These are phyloP conservation scores for Herpailurus yagouaroundi DNA, from an alignment of 2,113 vertebrate species.

Conservation along the genomic window DNA sequence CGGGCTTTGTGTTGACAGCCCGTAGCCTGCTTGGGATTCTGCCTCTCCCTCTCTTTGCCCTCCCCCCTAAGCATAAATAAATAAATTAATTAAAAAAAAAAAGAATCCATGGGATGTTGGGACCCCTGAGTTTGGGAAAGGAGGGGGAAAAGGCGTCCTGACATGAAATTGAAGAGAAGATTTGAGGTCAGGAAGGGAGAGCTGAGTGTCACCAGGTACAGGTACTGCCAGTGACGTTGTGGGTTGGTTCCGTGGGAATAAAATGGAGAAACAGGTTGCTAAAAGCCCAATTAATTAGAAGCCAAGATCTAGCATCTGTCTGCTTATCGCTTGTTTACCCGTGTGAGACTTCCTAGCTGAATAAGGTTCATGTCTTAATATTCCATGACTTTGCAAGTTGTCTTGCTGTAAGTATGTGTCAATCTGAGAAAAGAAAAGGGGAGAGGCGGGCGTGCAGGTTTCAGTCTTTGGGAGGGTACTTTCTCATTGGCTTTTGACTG, in stretches of 20 bases:
- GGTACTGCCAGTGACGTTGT: neutral
- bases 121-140: neutral
- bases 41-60: too few relatives aligned
- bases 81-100: too few relatives aligned
- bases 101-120: neutral
- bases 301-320: neutral
- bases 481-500: neutral
- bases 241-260: neutral
- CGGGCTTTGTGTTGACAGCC: too few relatives aligned
- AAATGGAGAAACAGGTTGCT: neutral
- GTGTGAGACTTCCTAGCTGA: neutral
- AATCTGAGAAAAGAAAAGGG: neutral
- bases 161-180: constrained; percentile 10
- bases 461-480: neutral
- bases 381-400: neutral
- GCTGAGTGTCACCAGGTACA: neutral
- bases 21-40: too few relatives aligned
- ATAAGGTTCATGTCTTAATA: neutral
- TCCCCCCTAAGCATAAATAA: too few relatives aligned
- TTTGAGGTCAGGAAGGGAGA: neutral
- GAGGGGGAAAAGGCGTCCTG: neutral
- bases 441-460: neutral
- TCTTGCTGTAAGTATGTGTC: neutral
- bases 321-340: neutral
- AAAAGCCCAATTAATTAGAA: neutral